A percentile compares a stretch with the other conserved stretches of the same genome.
Evolutionary conservation across 2,888 invertebrate species (phyloP).

Genomic region (Andricus curvator): DNA sequence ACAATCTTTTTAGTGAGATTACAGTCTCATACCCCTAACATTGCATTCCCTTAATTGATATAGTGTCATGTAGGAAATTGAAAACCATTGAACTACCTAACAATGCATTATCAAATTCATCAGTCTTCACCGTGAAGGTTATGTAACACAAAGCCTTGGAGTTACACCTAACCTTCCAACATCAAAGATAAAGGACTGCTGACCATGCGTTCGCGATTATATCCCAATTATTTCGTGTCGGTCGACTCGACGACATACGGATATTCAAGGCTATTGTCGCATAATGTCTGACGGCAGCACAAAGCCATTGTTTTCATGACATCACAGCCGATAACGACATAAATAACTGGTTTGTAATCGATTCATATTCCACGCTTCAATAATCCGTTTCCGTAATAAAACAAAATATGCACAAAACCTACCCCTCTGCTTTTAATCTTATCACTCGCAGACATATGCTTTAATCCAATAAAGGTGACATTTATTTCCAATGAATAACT

Average conservation of each 20-base stretch:
- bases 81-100: neutral
- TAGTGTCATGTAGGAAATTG: neutral
- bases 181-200: slow-evolving; percentile 42
- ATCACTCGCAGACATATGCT: neutral
- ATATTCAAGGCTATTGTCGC: slow-evolving; percentile 70
- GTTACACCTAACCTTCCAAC: slow-evolving; percentile 3
- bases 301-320: slow-evolving; percentile 70
- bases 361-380: slow-evolving; percentile 55
- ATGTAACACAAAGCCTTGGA: slow-evolving; percentile 3
- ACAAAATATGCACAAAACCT: neutral
- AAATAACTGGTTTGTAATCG: slow-evolving; percentile 70
- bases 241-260: slow-evolving; percentile 57
- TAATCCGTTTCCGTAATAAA: slow-evolving; percentile 43
- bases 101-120: slow-evolving; percentile 32
- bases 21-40: too few species aligned
- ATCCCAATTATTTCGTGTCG: slow-evolving; percentile 69
- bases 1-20: neutral
- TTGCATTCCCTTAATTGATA: neutral
- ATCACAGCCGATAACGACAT: slow-evolving; percentile 64
- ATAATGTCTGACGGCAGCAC: slow-evolving; percentile 67
- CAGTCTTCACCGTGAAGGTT: slow-evolving; percentile 26
- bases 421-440: neutral
- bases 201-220: slow-evolving; percentile 58
- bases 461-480: neutral
- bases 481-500: neutral